A percentile compares a stretch with the other conserved stretches of the same genome.
Evolutionary conservation across 2,797 vertebrate species (phyloP).

Genomic region (Clamator glandarius): DNA sequence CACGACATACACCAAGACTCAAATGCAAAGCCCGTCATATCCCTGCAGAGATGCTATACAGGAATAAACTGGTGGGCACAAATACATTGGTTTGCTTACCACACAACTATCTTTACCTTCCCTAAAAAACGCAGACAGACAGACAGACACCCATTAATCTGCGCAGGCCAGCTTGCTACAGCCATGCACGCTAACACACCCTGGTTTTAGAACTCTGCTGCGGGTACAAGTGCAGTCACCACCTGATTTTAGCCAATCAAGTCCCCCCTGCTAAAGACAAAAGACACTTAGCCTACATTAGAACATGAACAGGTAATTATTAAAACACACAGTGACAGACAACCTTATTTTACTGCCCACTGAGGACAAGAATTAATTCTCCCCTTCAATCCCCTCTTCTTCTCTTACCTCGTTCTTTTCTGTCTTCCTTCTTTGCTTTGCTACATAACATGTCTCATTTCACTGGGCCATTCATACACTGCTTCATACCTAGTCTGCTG

Average conservation of each 20-base stretch:
- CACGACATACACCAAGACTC: no score
- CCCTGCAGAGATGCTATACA: background rate
- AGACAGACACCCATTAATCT: background rate
- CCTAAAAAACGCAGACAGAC: background rate
- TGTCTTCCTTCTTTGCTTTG: background rate
- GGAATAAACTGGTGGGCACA: background rate
- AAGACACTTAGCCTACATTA: background rate
- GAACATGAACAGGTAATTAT: background rate
- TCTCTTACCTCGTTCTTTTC: background rate
- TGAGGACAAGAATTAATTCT: background rate
- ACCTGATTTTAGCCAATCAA: background rate
- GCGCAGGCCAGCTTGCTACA: background rate
- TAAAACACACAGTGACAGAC: background rate
- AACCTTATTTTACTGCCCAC: background rate
- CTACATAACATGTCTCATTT: background rate
- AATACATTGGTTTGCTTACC: background rate
- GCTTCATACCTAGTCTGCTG: background rate
- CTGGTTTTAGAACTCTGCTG: background rate
- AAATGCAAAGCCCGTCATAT: background rate
- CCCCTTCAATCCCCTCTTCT: background rate
- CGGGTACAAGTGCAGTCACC: background rate
- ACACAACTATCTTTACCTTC: background rate
- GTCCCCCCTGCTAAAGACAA: background rate
- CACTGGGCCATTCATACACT: background rate
- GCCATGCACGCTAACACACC: rapidly evolving